Percentiles rank a stretch among this genome's conserved stretches.
These are phyloP conservation scores for Deilephila porcellus DNA, from an alignment of 2,888 invertebrate species.

Conservation along the genomic window DNA sequence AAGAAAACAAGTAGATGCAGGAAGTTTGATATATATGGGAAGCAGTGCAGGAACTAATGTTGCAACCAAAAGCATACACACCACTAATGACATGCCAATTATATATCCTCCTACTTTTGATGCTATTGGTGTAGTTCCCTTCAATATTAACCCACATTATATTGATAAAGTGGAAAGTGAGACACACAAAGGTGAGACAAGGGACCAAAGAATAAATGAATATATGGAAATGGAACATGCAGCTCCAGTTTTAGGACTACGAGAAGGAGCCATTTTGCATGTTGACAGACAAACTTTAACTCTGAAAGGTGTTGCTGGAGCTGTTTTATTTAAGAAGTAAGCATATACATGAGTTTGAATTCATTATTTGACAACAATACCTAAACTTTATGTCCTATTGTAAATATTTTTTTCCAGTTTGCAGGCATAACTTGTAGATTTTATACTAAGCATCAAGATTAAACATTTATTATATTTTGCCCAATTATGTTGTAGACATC, in stretches of 20 bases:
- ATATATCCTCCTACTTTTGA: constrained; percentile 90
- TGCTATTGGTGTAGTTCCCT: constrained; percentile 89
- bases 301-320: constrained; percentile 86
- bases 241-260: constrained; percentile 87
- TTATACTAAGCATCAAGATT: no score
- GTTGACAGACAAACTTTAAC: constrained; percentile 85
- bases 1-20: constrained; percentile 85
- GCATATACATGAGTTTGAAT: no score
- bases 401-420: no score
- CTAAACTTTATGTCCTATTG: no score
- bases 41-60: constrained; percentile 94
- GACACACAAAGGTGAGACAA: constrained; percentile 91
- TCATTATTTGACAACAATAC: no score
- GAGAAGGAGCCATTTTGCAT: constrained; percentile 88
- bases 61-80: constrained; percentile 90
- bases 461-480: no score
- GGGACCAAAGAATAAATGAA: constrained; percentile 89
- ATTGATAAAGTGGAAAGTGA: constrained; percentile 86
- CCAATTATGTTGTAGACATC: no score
- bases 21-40: constrained; percentile 89
- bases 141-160: constrained; percentile 95
- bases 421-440: no score
- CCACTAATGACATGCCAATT: constrained; percentile 96
- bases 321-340: constrained; percentile 87
- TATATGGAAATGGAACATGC: constrained; percentile 86